These are phyloP conservation scores for Rhizoglyphus robini DNA, from an alignment of 1,140 invertebrate genomes.

Conservation along the genomic window DNA sequence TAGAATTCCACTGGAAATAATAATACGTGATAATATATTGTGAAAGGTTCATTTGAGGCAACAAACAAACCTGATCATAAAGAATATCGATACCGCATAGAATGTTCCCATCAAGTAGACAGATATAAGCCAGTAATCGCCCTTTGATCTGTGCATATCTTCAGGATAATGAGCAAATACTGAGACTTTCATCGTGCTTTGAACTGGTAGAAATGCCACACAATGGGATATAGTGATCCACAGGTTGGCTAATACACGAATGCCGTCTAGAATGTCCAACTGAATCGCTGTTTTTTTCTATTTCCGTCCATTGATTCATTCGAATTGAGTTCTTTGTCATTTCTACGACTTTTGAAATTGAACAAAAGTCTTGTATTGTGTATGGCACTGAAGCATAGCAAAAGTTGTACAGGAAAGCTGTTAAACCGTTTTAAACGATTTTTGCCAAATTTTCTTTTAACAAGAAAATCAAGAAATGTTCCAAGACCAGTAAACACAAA, in stretches of 20 bases:
- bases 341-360: neutral
- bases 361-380: neutral
- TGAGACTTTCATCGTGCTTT: slow-evolving; percentile 6
- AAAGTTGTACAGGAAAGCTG: neutral
- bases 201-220: neutral
- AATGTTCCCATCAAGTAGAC: neutral
- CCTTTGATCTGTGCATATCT: neutral
- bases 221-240: slow-evolving; percentile 15
- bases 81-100: neutral
- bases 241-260: slow-evolving; percentile 3
- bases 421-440: neutral
- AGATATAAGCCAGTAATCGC: neutral
- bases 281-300: neutral
- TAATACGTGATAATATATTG: too few relatives aligned
- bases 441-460: neutral
- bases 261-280: slow-evolving; percentile 3
- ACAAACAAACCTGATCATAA: slow-evolving; percentile 2
- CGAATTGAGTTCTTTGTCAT: neutral
- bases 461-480: neutral
- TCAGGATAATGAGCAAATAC: neutral
- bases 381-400: slow-evolving; percentile 1
- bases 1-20: neutral
- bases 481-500: neutral
- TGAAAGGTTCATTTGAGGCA: neutral
- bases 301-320: neutral